Evolutionary conservation across 2,888 invertebrate genomes (phyloP).

Genomic region (Xestobium rufovillosum): DNA sequence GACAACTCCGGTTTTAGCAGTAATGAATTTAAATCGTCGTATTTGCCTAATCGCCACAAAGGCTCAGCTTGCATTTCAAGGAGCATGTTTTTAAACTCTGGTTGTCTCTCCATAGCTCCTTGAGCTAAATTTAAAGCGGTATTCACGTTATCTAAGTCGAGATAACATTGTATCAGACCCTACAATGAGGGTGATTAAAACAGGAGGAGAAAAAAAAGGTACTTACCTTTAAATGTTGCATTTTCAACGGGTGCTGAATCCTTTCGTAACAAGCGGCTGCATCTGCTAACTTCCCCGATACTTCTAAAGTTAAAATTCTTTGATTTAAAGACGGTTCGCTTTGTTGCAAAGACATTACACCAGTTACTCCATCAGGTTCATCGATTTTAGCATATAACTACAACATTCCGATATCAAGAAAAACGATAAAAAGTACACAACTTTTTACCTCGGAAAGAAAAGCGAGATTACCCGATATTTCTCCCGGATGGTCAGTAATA

Average conservation of each 20-base stretch:
- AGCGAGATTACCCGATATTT: conserved; percentile 54
- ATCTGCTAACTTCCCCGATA: conserved; percentile 74
- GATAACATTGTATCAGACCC: conserved; percentile 80
- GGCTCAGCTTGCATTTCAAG: conserved; percentile 70
- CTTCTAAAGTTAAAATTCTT: conserved; percentile 75
- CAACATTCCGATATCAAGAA: conserved; percentile 11
- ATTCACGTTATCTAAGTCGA: conserved; percentile 80
- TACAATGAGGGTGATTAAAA: conserved; percentile 37
- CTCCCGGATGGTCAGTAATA: conserved; percentile 51
- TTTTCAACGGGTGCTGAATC: conserved; percentile 50
- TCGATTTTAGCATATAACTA: conserved; percentile 80
- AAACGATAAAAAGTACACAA: neutral
- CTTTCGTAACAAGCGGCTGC: conserved; percentile 85
- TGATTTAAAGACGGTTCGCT: conserved; percentile 73
- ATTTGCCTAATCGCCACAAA: conserved; percentile 79
- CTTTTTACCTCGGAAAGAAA: conserved; percentile 49
- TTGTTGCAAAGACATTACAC: conserved; percentile 66
- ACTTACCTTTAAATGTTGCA: conserved; percentile 41
- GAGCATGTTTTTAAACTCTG: conserved; percentile 54
- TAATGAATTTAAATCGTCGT: conserved; percentile 66
- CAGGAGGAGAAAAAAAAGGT: conserved; percentile 5
- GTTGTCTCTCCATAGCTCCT: conserved; percentile 54
- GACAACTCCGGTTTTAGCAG: conserved; percentile 46
- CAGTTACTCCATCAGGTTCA: conserved; percentile 86
- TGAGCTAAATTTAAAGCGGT: conserved; percentile 72